Percentiles rank a stretch among this genome's conserved stretches.
These are phyloP conservation scores for Eupeodes latifasciatus DNA, from an alignment of 2,888 invertebrate species.

Conservation along the genomic window DNA sequence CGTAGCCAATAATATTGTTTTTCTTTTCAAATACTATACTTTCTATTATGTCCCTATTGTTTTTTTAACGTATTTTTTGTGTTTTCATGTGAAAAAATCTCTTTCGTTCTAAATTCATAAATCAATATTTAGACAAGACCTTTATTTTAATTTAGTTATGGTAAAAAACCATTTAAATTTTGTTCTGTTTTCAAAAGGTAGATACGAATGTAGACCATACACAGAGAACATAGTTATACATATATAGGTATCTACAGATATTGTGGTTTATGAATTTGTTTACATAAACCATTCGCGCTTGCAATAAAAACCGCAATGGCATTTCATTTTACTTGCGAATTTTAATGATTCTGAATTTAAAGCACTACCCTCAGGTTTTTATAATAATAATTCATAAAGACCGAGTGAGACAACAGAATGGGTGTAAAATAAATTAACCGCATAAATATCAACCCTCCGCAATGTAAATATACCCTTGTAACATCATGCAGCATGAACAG, in stretches of 20 bases:
- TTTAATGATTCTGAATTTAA: conserved; percentile 62
- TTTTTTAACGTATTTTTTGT: background rate
- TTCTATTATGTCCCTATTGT: no score
- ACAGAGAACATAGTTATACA: no score
- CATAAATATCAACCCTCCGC: conserved; percentile 53
- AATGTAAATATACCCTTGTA: conserved; percentile 42
- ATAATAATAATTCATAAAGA: conserved; percentile 40
- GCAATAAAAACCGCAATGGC: conserved; percentile 51
- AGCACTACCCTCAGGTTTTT: conserved; percentile 32
- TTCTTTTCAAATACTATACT: no score
- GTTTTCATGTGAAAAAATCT: background rate
- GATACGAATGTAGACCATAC: background rate
- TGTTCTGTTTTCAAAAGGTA: background rate
- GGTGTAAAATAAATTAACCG: conserved; percentile 67
- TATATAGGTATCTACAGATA: background rate
- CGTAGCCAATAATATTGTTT: no score
- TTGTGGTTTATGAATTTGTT: conserved; percentile 21
- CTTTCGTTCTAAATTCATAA: background rate
- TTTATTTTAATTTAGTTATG: conserved; percentile 16
- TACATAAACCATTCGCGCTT: background rate
- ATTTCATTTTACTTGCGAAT: conserved; percentile 56
- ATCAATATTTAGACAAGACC: conserved; percentile 32
- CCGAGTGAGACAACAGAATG: conserved; percentile 41
- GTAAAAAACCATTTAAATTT: background rate
- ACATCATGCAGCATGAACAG: background rate